phyloP scores from a whole-genome alignment of 2,797 vertebrate genomes.

The Eulemur coronatus region DNA sequence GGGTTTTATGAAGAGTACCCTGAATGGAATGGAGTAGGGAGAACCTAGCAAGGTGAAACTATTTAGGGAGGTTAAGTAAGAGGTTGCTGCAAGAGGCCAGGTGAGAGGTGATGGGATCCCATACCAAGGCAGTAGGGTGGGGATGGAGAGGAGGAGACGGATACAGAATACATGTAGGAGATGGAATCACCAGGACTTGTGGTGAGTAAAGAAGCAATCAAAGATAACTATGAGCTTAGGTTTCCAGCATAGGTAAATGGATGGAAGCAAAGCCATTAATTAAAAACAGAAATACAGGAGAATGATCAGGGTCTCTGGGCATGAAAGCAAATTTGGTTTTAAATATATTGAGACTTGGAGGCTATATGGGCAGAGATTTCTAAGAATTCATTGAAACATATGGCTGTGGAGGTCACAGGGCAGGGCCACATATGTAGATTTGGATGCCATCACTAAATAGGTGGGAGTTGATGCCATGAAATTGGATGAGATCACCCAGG shows the following conservation, averaged over 20 bases:
- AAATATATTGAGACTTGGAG: neutral
- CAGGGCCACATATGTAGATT: neutral
- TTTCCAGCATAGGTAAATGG: neutral
- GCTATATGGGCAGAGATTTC: neutral
- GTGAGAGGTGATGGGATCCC: neutral
- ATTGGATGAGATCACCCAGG: neutral
- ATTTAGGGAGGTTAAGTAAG: neutral
- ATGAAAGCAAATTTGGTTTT: constrained; percentile 12
- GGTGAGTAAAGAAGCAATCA: neutral
- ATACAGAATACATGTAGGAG: neutral
- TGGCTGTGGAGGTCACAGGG: neutral
- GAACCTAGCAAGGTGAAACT: neutral
- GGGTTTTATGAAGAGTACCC: neutral
- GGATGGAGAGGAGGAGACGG: neutral
- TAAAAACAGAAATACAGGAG: neutral
- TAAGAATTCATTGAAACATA: neutral
- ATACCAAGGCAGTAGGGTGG: neutral
- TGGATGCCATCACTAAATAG: neutral
- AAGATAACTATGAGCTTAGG: neutral
- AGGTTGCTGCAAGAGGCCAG: neutral
- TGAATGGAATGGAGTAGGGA: neutral
- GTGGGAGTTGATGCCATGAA: neutral
- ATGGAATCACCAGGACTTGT: neutral
- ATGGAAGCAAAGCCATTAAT: neutral
- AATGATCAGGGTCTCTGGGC: neutral